Evolutionary conservation across 2,113 vertebrate species (phyloP).

Genomic region (Campylomormyrus numenius): DNA sequence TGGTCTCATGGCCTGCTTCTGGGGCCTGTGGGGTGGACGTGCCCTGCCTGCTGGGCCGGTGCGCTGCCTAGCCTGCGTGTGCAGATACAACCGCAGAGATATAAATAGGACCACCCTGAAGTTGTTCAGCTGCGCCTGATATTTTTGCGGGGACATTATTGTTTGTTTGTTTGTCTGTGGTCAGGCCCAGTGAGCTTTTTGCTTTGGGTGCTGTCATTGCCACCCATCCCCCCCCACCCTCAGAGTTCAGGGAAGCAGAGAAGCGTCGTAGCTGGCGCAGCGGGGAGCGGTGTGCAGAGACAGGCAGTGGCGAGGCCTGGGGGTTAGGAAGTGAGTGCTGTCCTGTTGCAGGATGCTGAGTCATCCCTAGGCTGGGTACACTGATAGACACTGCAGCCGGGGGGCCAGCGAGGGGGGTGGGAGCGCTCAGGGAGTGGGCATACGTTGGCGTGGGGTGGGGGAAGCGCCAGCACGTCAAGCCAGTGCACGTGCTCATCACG

Average conservation of each 20-base stretch:
- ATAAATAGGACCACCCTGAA: slow-evolving; percentile 22
- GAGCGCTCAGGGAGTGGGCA: slow-evolving; percentile 21
- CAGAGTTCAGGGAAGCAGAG: neutral
- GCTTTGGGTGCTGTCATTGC: neutral
- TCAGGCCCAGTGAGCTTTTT: neutral
- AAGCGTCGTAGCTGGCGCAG: neutral
- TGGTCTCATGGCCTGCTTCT: neutral
- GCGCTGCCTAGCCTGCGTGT: neutral
- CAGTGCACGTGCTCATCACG: neutral
- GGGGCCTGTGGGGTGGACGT: neutral
- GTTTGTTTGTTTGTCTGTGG: neutral
- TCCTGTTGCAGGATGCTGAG: slow-evolving; percentile 65
- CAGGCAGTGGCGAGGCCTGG: neutral
- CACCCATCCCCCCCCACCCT: neutral
- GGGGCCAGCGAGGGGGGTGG: slow-evolving; percentile 44
- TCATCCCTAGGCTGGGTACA: slow-evolving; percentile 60
- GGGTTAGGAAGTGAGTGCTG: slow-evolving; percentile 48
- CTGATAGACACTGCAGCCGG: slow-evolving; percentile 52
- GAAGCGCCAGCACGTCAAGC: neutral
- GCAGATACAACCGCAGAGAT: slow-evolving; percentile 11
- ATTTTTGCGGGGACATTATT: neutral
- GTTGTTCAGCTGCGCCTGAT: neutral
- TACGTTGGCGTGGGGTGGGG: neutral
- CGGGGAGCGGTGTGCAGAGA: neutral
- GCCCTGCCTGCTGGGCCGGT: neutral